Percentiles rank a stretch among this genome's conserved stretches.
Conservation (phyloP, 2,888 invertebrate species). For the Micropterix aruncella region DNA sequence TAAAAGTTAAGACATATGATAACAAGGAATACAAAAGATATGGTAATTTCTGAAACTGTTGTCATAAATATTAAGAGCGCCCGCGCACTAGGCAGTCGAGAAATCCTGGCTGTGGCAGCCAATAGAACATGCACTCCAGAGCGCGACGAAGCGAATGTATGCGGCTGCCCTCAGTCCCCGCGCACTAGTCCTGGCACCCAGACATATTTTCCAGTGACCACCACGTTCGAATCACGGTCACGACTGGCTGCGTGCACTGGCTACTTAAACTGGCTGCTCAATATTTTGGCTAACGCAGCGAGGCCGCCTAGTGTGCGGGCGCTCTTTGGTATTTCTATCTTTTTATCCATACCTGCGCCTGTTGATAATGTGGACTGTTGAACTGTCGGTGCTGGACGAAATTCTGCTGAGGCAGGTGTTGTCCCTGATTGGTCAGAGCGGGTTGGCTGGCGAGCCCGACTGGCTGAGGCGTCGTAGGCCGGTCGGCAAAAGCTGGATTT, state of each 20-base stretch:
- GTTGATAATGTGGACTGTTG: slow-evolving; percentile 8
- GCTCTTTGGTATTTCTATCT: not conserved
- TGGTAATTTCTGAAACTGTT: too few relatives aligned
- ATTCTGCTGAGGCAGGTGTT: slow-evolving; percentile 6
- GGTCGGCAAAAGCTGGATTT: slow-evolving; percentile 1
- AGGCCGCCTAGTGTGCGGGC: slow-evolving; percentile 4
- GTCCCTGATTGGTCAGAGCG: slow-evolving; percentile 6
- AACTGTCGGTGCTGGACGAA: slow-evolving; percentile 6
- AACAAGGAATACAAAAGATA: too few relatives aligned
- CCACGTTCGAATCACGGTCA: slow-evolving; percentile 7
- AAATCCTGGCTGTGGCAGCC: too few relatives aligned
- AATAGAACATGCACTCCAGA: too few relatives aligned
- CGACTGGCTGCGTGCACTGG: too few relatives aligned
- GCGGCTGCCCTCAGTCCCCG: too few relatives aligned
- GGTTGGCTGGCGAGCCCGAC: slow-evolving; percentile 3
- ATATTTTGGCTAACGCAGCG: slow-evolving; percentile 6
- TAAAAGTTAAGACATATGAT: too few relatives aligned
- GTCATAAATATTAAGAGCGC: slow-evolving; percentile 10
- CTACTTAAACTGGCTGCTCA: too few relatives aligned
- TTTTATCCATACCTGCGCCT: slow-evolving; percentile 9
- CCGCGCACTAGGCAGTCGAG: slow-evolving; percentile 16
- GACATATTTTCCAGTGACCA: too few relatives aligned
- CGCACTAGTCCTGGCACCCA: too few relatives aligned
- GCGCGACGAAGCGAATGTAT: too few relatives aligned
- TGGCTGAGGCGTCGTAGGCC: slow-evolving; percentile 3